Base-by-base conservation (phyloP, 2,797 vertebrate genomes). In the Peromyscus eremicus region DNA sequence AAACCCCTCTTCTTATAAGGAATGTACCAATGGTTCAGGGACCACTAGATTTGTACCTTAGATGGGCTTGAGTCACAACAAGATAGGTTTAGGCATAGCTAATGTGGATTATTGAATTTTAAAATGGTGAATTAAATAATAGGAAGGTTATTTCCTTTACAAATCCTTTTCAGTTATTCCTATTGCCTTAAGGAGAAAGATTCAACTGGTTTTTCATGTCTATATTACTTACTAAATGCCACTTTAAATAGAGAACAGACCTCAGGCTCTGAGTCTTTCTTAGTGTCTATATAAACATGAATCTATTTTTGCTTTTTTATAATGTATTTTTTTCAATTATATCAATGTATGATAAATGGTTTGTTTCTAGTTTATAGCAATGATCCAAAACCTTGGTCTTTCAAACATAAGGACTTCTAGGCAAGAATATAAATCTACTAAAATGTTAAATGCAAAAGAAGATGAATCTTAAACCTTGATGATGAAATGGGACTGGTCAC, bases 161-260 rank as follows among this genome's bases (percentile, higher is more conserved):
- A 80, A 92, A 95, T 85, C 43, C 37, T 40, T 95, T 94, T 80
- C 19, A 57, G 32, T 71, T 81, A 73, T 86, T 95, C 57, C 93
- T 91, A 82, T 32, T 89, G 80, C 32, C 16, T 77, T 83, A 95
- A 77, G 46, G 16, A 84, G 32, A 52, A 96, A 90, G 62, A 73
- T 5, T 62, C 73, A 57, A 82, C 68, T 70, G 1, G 16, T 25
- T 79, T 94, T 94, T 91, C 12, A 60, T 86, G 21, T 68, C 83
- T 90, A 5, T 55, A 23, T 60, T 80, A 93, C 9, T 93, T 83
- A 40, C 40, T 82, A 97, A 76, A 76, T 93, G 40, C 2, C 83
- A 95, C 91, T 94, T 96, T 91, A 90, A 82, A 89, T 21, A 88
- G 27, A 84, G 40, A 92, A 12, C 29, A 94, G 92, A 86, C 29